phyloP scores from a whole-genome alignment of 2,797 vertebrate genomes.

The Gymnopithys bicolor region DNA sequence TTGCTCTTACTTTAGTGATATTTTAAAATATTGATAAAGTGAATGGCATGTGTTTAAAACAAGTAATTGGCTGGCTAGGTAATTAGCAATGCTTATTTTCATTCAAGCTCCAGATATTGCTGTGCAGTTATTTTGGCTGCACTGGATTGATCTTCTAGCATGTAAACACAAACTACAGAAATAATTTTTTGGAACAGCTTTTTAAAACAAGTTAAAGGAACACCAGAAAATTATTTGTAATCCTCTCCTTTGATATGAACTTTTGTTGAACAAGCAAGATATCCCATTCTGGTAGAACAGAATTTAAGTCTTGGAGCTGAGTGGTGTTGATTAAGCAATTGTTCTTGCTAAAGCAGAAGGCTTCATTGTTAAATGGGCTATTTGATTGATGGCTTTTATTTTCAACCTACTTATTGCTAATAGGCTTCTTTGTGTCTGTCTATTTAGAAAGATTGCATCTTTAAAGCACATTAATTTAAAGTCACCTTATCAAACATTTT shows the following conservation, averaged over 20 bases:
- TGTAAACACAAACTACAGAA: background rate
- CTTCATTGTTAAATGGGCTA: background rate
- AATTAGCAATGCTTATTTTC: background rate
- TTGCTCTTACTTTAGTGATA: background rate
- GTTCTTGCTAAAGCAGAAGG: background rate
- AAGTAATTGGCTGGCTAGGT: background rate
- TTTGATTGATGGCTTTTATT: background rate
- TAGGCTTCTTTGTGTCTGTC: slow-evolving; percentile 28
- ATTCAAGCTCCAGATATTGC: background rate
- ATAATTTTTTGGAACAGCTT: background rate
- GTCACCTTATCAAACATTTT: slow-evolving; percentile 28
- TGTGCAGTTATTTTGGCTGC: background rate
- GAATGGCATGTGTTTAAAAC: background rate
- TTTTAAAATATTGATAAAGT: background rate
- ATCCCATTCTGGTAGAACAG: background rate
- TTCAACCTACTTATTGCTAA: slow-evolving; percentile 19
- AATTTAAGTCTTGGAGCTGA: background rate
- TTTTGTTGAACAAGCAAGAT: background rate
- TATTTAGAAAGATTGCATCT: slow-evolving; percentile 24
- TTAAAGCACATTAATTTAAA: slow-evolving; percentile 43
- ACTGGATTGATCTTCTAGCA: background rate
- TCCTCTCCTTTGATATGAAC: background rate
- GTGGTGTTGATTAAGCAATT: slow-evolving; percentile 4
- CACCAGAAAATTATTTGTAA: background rate
- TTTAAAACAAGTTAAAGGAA: background rate